Percentiles rank a stretch among this genome's conserved stretches.
Evolutionary conservation across 1,140 invertebrate species (phyloP).

Genomic region (Campoletis sonorensis): DNA sequence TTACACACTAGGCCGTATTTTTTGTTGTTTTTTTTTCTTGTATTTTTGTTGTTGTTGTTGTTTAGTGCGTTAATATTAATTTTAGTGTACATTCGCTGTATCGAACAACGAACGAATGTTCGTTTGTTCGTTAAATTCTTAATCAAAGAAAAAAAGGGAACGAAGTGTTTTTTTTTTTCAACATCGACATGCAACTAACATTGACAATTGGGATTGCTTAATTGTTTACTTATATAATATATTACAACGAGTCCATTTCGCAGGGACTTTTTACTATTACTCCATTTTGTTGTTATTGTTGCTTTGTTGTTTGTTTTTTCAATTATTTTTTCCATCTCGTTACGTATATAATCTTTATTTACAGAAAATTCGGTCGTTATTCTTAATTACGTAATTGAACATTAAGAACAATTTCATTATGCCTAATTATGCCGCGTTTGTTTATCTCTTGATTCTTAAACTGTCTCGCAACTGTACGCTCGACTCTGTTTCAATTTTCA

Average conservation of each 20-base stretch:
- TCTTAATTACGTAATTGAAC: not conserved
- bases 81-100: constrained; percentile 1
- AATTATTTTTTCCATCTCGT: constrained; percentile 54
- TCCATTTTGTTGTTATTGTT: constrained; percentile 42
- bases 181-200: constrained; percentile 64
- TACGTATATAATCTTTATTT: constrained; percentile 51
- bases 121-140: constrained; percentile 50
- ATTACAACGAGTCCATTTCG: constrained; percentile 3
- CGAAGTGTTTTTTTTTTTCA: not conserved
- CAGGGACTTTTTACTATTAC: constrained; percentile 45
- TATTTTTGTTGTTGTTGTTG: no score
- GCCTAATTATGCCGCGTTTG: not conserved
- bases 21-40: no score
- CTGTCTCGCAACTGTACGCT: not conserved
- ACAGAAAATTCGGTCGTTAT: not conserved
- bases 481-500: constrained; percentile 43
- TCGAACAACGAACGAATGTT: not conserved
- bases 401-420: not conserved
- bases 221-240: constrained; percentile 39
- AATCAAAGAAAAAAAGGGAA: constrained; percentile 31
- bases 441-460: not conserved
- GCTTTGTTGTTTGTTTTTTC: constrained; percentile 49
- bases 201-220: constrained; percentile 60
- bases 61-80: constrained; percentile 27
- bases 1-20: constrained; percentile 34